Evolutionary conservation across 2,888 invertebrate species (phyloP), one percentile per base, ranked within the genome.

Genomic region (Linnaemya tessellans): DNA sequence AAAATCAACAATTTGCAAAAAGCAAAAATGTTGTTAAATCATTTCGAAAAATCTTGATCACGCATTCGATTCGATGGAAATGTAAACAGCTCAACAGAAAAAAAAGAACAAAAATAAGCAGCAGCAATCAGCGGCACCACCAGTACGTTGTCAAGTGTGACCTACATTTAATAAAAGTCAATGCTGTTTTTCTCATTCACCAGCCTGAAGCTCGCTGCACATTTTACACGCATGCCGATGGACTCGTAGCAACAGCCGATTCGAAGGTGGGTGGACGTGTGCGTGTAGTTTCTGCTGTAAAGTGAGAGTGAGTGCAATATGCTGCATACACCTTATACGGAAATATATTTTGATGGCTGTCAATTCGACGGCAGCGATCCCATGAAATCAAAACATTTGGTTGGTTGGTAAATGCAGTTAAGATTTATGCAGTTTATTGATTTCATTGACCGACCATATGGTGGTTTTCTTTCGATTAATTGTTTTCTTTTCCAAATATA

Each of bases 21-120:
- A 70, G 74, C 67, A 46, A 79, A 74, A 70, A 78, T 78, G 68
- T 70, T 84, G 73, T 81, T 78, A 84, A 84, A 84, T 85, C 81
- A 81, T 79, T 85, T 79, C 56, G 46, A 75, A 75, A 79, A 82
- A 82, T 82, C 85, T 85, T 82, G 82, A 85, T 85, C 85, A 85
- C 85, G 85, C 85, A 85, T 79, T 64, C 82, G 70, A 67, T 85
- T 80, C 71, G 67, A 15, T 82, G 82, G 75, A 85, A 85, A 85
- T 82, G 80, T 82, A 85, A 85, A 82, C 79, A 79, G 75, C 80
- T 82, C 82, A 75, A 85, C 41, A 82, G 58, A 51, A 75, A 70
- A 75, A 85, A 41, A 82, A 64, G 51, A 75, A 75, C 18, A 54
- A 81, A 35, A 80, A 67, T 43, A 81, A 56, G 20, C 25, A 62